These are phyloP conservation scores for Lithophane leautieri DNA, from an alignment of 2,888 invertebrate genomes.

Conservation along the genomic window DNA sequence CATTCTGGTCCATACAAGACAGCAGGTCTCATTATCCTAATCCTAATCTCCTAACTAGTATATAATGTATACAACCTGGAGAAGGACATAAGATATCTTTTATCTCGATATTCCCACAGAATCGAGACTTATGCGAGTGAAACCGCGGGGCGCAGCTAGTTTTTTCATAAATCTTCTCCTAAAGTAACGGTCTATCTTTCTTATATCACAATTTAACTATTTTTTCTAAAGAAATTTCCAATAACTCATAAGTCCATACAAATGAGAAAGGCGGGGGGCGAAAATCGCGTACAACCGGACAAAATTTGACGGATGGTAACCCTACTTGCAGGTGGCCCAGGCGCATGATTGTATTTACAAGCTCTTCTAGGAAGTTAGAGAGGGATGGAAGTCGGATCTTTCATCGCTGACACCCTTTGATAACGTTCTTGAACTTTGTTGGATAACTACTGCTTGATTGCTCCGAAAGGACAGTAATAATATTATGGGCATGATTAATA, in stretches of 20 bases:
- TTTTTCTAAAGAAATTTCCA: neutral
- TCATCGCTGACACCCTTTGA: constrained; percentile 10
- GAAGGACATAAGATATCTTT: no score
- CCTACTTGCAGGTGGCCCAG: constrained; percentile 34
- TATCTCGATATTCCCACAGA: no score
- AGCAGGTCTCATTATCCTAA: neutral
- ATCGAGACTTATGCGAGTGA: no score
- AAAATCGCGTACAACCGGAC: neutral
- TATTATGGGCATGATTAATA: neutral
- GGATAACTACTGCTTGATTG: neutral
- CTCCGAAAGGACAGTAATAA: neutral
- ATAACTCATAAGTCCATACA: neutral
- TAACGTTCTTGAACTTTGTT: neutral
- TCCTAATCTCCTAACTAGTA: no score
- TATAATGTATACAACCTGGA: no score
- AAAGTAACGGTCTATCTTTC: neutral
- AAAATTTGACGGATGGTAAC: neutral
- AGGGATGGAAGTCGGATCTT: constrained; percentile 23
- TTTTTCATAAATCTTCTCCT: neutral
- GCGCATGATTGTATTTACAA: constrained; percentile 23
- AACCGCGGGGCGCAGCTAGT: no score
- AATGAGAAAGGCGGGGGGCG: neutral
- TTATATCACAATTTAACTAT: neutral
- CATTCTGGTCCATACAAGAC: neutral
- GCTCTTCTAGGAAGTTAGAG: constrained; percentile 22